Conservation (phyloP, 2,888 invertebrate species). For the Priocnemis perturbator region DNA sequence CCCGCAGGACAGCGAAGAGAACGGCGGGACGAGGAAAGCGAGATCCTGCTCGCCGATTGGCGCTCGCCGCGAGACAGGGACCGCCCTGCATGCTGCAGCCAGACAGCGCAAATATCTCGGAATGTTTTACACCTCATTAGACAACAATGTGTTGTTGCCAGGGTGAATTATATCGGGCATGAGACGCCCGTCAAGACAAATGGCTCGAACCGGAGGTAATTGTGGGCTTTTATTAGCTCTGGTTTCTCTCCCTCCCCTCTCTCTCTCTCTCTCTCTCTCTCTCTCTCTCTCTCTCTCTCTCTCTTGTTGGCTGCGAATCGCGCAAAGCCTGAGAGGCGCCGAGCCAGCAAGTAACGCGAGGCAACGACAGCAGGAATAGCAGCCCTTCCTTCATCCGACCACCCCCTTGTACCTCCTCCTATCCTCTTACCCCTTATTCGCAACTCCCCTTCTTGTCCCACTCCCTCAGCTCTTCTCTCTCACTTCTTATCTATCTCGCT, state of each 20-base stretch:
- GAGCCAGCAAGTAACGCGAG: conserved; percentile 36
- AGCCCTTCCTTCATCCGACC: conserved; percentile 47
- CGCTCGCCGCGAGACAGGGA: conserved; percentile 31
- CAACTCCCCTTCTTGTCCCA: conserved; percentile 13
- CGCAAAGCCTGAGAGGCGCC: conserved; percentile 51
- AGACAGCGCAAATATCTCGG: conserved; percentile 71
- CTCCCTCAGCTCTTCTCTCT: background rate
- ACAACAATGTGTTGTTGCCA: conserved; percentile 75
- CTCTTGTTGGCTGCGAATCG: conserved; percentile 53
- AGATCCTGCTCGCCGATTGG: conserved; percentile 37
- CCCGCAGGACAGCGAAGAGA: conserved; percentile 6
- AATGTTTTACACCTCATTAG: conserved; percentile 75
- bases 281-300: conserved; percentile 12
- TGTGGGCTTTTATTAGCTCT: conserved; percentile 75
- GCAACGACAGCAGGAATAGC: conserved; percentile 37
- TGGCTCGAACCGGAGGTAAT: conserved; percentile 75
- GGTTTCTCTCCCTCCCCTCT: conserved; percentile 58
- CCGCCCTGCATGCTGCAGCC: conserved; percentile 34
- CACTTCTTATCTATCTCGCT: background rate
- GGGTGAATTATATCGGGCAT: conserved; percentile 75
- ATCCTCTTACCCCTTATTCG: background rate
- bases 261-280: conserved; percentile 53
- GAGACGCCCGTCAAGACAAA: conserved; percentile 75
- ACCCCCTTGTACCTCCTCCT: conserved; percentile 26
- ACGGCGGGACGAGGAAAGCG: background rate